Evolutionary conservation across 1,140 invertebrate genomes (phyloP).

Genomic region (Eupristina koningsbergeri): DNA sequence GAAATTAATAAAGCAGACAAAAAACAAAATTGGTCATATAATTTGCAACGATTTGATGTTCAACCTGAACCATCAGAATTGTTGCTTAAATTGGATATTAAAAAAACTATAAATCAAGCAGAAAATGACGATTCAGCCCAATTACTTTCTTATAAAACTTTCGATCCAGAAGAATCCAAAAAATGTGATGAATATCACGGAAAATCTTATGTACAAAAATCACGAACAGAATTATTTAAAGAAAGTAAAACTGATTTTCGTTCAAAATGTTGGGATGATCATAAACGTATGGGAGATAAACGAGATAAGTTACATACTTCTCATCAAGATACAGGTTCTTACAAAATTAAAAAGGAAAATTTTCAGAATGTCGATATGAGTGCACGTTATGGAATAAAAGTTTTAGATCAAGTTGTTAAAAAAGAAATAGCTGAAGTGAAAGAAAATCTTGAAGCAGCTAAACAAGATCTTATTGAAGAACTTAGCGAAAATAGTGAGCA

Average conservation of each 20-base stretch:
- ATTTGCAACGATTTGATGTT: neutral
- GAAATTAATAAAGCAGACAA: neutral
- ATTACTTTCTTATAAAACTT: conserved; percentile 41
- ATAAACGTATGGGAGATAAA: conserved; percentile 48
- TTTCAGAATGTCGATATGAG: conserved; percentile 73
- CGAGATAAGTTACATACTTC: conserved; percentile 56
- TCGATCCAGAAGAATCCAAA: conserved; percentile 35
- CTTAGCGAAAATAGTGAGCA: conserved; percentile 71
- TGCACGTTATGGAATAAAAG: conserved; percentile 69
- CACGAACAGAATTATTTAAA: conserved; percentile 28
- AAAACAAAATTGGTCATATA: conserved; percentile 27
- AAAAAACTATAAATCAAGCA: neutral
- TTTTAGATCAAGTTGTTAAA: conserved; percentile 73
- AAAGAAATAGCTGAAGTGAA: conserved; percentile 81
- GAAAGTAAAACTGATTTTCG: conserved; percentile 54
- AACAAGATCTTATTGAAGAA: conserved; percentile 79
- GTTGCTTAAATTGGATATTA: conserved; percentile 17
- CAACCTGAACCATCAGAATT: conserved; percentile 31
- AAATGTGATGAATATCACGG: neutral
- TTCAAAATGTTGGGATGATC: conserved; percentile 55
- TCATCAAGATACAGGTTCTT: conserved; percentile 75
- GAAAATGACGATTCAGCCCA: neutral
- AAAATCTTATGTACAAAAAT: conserved; percentile 11
- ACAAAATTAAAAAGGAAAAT: conserved; percentile 82
- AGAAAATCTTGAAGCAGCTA: conserved; percentile 78